Base-by-base conservation (phyloP, 2,113 vertebrate genomes). In the Bufo bufo region DNA sequence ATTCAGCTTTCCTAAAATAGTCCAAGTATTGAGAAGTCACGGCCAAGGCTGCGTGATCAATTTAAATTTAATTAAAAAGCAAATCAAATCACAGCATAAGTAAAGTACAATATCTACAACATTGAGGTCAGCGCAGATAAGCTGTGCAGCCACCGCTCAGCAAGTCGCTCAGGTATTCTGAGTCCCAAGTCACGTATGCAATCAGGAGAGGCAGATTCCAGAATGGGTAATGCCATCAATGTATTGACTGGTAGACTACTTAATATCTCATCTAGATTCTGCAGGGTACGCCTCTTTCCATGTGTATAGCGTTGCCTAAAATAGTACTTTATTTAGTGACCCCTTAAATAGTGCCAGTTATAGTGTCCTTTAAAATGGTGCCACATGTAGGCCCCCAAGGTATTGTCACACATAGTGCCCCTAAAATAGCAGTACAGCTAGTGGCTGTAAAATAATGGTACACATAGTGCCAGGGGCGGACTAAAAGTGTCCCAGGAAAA, bases 21-120 rank as follows among this genome's bases (percentile, higher is more conserved):
- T 90, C 89, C 86, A 23, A 88, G 86, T 87, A 92, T 91, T 91
- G 91, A 91, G 91, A 90, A 91, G 72, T 92, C 89, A 89, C 89
- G 91, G 91, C 87, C 89, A 79, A 89, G 92, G 89, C 82, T 87
- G 80, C 86, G 89, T 9, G 19, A 79, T 94, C 92, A 89, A 91
- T 92, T 92, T 89, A 90, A 91, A 92, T 93, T 92, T 93, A 92
- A 94, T 93, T 93, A 92, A 91, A 92, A 91, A 91, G 90, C 90
- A 58, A 90, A 90, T 92, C 89, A 91, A 91, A 92, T 90, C 91
- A 90, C 85, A 91, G 90, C 90, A 89, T 78, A 83, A 52, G 89
- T 87, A 58, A 91, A 84, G 81, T 88, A 82, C 91, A 91, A 77
- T 90, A 90, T 89, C 90, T 85, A 88, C 16, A 50, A 52, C 83